These are phyloP conservation scores for Platypus cylindrus DNA, from an alignment of 2,888 invertebrate genomes.

Conservation along the genomic window DNA sequence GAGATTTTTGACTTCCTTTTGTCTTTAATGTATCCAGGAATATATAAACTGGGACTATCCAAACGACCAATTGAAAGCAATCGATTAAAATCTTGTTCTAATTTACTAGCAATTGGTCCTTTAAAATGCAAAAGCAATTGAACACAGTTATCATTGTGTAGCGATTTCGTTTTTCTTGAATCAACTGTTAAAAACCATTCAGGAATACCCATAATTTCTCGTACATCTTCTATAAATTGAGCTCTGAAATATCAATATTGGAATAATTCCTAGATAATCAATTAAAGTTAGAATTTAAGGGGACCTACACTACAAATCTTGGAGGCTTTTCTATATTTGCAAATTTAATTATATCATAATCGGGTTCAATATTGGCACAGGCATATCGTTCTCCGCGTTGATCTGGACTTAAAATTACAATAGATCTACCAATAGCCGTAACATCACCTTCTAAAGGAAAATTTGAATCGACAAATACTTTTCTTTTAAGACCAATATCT, in stretches of 20 bases:
- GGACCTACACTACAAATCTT: conserved; percentile 70
- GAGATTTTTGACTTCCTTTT: conserved; percentile 60
- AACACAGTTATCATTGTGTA: conserved; percentile 69
- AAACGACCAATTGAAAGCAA: conserved; percentile 62
- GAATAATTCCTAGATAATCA: not conserved
- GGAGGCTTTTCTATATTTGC: conserved; percentile 79
- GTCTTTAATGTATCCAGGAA: conserved; percentile 60
- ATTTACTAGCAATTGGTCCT: conserved; percentile 62
- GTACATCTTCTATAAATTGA: conserved; percentile 70
- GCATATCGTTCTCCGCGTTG: conserved; percentile 60
- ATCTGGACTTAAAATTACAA: conserved; percentile 71
- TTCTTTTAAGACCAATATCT: conserved; percentile 61
- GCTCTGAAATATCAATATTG: conserved; percentile 41
- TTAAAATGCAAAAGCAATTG: conserved; percentile 80
- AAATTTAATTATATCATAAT: conserved; percentile 81
- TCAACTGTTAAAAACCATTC: conserved; percentile 85
- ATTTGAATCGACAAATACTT: conserved; percentile 73
- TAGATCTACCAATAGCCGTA: conserved; percentile 69
- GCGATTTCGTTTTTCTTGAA: conserved; percentile 60
- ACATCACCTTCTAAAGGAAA: conserved; percentile 71
- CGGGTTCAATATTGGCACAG: conserved; percentile 84
- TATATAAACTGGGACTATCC: conserved; percentile 59
- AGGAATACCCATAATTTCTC: conserved; percentile 72
- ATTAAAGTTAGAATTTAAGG: not conserved
- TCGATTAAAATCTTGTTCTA: conserved; percentile 70